Conservation (phyloP, 1,140 invertebrate genomes). For the Vollenhovia emeryi region DNA sequence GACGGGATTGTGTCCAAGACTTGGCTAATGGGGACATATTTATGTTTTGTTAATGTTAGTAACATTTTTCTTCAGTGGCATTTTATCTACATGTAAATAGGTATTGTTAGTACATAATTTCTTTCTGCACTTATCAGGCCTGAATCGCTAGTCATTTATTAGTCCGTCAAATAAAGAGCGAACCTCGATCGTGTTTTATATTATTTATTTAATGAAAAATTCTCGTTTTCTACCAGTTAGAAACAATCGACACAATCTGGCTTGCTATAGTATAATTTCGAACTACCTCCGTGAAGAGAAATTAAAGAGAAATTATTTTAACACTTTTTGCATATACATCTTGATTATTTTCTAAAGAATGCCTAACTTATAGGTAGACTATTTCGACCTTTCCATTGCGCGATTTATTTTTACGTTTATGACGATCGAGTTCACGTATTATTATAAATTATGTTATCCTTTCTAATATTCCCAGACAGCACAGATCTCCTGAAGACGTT, state of each 20-base stretch:
- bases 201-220: slow-evolving; percentile 5
- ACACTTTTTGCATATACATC: no score
- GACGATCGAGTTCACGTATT: no score
- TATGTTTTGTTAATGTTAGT: slow-evolving; percentile 22
- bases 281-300: background rate
- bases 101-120: slow-evolving; percentile 5
- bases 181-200: background rate
- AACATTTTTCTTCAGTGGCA: background rate
- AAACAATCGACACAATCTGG: background rate
- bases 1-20: background rate
- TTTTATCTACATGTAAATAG: background rate
- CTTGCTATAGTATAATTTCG: slow-evolving; percentile 13
- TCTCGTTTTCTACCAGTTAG: background rate
- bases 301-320: no score
- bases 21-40: slow-evolving; percentile 55
- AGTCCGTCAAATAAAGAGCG: background rate
- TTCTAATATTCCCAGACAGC: no score
- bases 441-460: slow-evolving; percentile 12
- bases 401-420: no score
- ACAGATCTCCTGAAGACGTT: no score
- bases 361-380: no score
- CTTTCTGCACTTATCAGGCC: background rate
- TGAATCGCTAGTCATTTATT: background rate
- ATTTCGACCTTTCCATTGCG: no score
- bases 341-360: no score